phyloP scores from a whole-genome alignment of 2,888 invertebrate genomes.

The Pyrochroa serraticornis region DNA sequence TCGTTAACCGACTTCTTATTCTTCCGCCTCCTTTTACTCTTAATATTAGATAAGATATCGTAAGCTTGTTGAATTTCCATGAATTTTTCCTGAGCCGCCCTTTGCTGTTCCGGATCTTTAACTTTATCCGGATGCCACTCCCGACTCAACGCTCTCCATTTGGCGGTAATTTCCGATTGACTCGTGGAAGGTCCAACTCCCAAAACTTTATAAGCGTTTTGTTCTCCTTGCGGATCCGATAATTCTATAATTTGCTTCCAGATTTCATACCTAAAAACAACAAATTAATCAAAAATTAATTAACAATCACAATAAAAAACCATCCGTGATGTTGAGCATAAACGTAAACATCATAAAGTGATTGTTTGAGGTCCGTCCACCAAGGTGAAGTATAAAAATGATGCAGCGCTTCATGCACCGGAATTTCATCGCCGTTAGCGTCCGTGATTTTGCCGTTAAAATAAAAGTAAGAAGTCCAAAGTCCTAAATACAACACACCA shows the following conservation, averaged over 20 bases:
- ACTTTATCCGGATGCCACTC: slow-evolving; percentile 93
- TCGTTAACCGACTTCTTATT: slow-evolving; percentile 69
- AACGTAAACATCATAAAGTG: slow-evolving; percentile 74
- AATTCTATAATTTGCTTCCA: slow-evolving; percentile 86
- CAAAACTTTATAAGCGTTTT: slow-evolving; percentile 85
- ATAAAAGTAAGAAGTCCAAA: slow-evolving; percentile 82
- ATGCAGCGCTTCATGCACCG: slow-evolving; percentile 83
- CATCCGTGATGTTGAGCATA: slow-evolving; percentile 87
- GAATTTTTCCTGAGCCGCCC: slow-evolving; percentile 83
- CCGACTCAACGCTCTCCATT: slow-evolving; percentile 81
- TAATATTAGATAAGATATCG: slow-evolving; percentile 84
- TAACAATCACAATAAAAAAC: slow-evolving; percentile 45
- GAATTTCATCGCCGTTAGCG: slow-evolving; percentile 79
- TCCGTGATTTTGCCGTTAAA: slow-evolving; percentile 88
- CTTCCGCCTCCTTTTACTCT: slow-evolving; percentile 73
- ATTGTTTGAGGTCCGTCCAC: slow-evolving; percentile 83
- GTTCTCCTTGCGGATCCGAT: slow-evolving; percentile 89
- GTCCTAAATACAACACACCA: slow-evolving; percentile 69
- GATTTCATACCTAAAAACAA: slow-evolving; percentile 64
- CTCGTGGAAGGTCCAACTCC: slow-evolving; percentile 79
- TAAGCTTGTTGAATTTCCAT: slow-evolving; percentile 94
- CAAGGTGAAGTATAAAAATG: slow-evolving; percentile 90
- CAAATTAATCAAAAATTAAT: background rate
- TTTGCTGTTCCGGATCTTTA: slow-evolving; percentile 70
- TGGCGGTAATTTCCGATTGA: slow-evolving; percentile 83